Evolutionary conservation across 1,140 invertebrate genomes (phyloP), one percentile per base, ranked within the genome.

Genomic region (Danaus melanippus): DNA sequence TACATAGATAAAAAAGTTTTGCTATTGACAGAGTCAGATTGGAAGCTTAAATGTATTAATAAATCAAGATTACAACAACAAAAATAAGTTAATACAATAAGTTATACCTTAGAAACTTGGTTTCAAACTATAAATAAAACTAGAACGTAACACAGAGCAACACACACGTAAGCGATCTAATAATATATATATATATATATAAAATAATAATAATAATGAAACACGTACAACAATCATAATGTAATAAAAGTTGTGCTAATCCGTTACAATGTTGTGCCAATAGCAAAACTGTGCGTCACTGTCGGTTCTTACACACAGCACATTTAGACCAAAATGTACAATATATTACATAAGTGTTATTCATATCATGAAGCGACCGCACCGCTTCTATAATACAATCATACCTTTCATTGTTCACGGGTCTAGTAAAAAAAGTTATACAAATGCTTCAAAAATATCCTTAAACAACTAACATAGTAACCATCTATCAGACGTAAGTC

Each of bases 381-480:
- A 69, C 76, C 79, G 72, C 73, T 80, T 82, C 80, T 76, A 84
- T 76, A 79, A 69, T 74, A 77, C 83, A 82, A 76, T 71, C 79
- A 62, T 71, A 69, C 67, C 70, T 68, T 15, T 79, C 76, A 72
- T 76, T 76, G 66, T 72, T 71, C 65, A 69, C 66, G 74, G 79
- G 73, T 84, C 80, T 86, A 86, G 84, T 85, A 86, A 86, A 86
- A 86, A 86, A 84, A 83, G 80, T 86, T 76, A 83, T 86, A 86
- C 84, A 86, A 86, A 86, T 85, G 84, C 84, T 85, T 85, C 80
- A 83, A 84, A 86, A 86, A 86, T 84, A 76, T 85, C 79, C 84
- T 86, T 85, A 85, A 69, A 84, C 77, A 79, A 81, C 84, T 86
- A 86, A 85, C 78, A 73, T 82, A 69, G 68, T 67, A 80, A 76